A percentile compares a stretch with the other conserved stretches of the same genome.
phyloP scores from a whole-genome alignment of 1,140 invertebrate genomes.

The Campoletis sonorensis region DNA sequence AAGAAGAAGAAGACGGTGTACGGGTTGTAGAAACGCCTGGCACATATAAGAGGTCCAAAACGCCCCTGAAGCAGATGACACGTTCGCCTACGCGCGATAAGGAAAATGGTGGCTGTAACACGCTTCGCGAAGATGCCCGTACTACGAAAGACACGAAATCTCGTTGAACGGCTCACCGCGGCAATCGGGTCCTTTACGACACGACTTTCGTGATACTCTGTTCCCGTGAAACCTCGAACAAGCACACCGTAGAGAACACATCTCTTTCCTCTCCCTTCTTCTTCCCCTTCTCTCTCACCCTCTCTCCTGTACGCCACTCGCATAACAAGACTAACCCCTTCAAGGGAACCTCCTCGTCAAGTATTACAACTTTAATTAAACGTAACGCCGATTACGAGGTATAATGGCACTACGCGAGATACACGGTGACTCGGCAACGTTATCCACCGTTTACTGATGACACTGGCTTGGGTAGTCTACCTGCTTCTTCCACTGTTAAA shows the following conservation, averaged over 20 bases:
- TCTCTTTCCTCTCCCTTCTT: slow-evolving; percentile 41
- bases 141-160: slow-evolving; percentile 69
- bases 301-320: slow-evolving; percentile 63
- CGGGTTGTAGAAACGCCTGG: slow-evolving; percentile 23
- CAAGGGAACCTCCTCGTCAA: slow-evolving; percentile 42
- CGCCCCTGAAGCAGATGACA: slow-evolving; percentile 70
- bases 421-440: not conserved
- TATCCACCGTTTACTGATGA: slow-evolving; percentile 20
- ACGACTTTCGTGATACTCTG: slow-evolving; percentile 55
- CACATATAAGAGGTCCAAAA: slow-evolving; percentile 55
- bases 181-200: slow-evolving; percentile 68
- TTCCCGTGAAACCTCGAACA: slow-evolving; percentile 24
- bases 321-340: slow-evolving; percentile 70
- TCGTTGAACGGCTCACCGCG: slow-evolving; percentile 48
- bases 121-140: slow-evolving; percentile 71
- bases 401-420: slow-evolving; percentile 43
- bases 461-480: not conserved
- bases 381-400: slow-evolving; percentile 58
- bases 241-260: slow-evolving; percentile 45
- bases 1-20: slow-evolving; percentile 30
- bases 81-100: slow-evolving; percentile 70
- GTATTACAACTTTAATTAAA: slow-evolving; percentile 71
- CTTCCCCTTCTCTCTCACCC: slow-evolving; percentile 21
- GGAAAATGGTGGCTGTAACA: slow-evolving; percentile 70
- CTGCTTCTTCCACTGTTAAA: not conserved